These are phyloP conservation scores for Tauraco erythrolophus DNA, from an alignment of 2,113 vertebrate genomes.

Conservation along the genomic window DNA sequence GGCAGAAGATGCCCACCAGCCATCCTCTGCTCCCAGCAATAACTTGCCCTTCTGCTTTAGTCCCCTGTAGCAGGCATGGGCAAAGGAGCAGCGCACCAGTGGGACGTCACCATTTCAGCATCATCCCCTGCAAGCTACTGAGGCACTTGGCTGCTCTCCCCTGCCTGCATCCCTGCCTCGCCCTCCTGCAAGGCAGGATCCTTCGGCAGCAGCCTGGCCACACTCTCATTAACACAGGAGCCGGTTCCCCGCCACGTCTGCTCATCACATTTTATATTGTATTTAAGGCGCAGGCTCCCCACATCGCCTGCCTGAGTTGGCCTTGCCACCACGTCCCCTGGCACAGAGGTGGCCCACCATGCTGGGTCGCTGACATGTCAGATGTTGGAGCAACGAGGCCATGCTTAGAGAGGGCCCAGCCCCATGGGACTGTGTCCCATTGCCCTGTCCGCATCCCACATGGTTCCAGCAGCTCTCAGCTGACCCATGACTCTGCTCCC, in stretches of 20 bases:
- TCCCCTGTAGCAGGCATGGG: not conserved
- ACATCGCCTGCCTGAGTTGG: not conserved
- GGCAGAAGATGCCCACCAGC: not conserved
- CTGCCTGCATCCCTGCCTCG: not conserved
- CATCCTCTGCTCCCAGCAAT: not conserved
- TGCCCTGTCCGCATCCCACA: no score
- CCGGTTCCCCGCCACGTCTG: accelerated
- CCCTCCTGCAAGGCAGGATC: not conserved
- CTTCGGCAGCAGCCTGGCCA: not conserved
- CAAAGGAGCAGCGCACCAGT: accelerated
- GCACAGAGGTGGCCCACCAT: not conserved
- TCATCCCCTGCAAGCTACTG: not conserved
- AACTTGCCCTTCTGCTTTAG: not conserved
- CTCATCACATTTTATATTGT: accelerated
- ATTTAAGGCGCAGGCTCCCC: accelerated
- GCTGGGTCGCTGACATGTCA: not conserved
- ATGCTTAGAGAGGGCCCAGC: no score
- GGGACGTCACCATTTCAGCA: not conserved
- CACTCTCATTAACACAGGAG: accelerated
- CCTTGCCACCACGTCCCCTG: not conserved
- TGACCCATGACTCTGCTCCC: no score
- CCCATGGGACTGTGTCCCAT: no score
- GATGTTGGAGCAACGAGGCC: no score
- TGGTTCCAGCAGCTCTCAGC: no score
- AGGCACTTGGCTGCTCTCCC: not conserved